Conservation (phyloP, 2,113 vertebrate genomes). For the Diadophis punctatus region DNA sequence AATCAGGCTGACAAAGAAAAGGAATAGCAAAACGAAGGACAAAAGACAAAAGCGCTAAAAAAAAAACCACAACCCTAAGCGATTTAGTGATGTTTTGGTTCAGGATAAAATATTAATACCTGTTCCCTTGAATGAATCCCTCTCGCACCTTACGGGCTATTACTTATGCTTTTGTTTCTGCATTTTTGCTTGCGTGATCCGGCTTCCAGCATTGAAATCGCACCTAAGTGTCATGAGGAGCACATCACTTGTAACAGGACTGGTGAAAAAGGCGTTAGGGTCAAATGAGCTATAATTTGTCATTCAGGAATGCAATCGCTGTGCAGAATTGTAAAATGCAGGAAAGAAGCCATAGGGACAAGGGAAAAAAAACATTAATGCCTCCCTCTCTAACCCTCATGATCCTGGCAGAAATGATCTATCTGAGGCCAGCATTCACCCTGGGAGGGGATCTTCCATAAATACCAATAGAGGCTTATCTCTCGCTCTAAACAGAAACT, state of each 20-base stretch:
- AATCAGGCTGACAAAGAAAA: neutral
- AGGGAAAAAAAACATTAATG: neutral
- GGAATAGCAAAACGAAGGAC: neutral
- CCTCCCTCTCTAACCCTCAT: too few species aligned
- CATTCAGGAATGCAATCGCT: neutral
- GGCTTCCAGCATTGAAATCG: neutral
- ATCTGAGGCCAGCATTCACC: neutral
- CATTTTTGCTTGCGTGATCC: neutral
- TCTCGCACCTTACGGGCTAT: neutral
- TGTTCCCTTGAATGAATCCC: neutral
- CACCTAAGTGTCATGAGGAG: neutral
- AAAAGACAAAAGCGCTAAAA: neutral
- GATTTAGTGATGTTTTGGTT: neutral
- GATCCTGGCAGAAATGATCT: neutral
- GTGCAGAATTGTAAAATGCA: neutral
- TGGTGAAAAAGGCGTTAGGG: neutral
- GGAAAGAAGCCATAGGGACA: neutral
- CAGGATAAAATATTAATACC: neutral
- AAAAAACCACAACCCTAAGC: neutral
- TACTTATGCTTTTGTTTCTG: neutral
- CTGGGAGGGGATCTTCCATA: neutral
- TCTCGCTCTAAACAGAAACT: neutral
- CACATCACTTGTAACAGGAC: neutral
- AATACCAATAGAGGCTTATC: neutral
- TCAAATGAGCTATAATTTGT: neutral